These are phyloP conservation scores for Crenichthys baileyi DNA, from an alignment of 2,797 vertebrate genomes.

Conservation along the genomic window DNA sequence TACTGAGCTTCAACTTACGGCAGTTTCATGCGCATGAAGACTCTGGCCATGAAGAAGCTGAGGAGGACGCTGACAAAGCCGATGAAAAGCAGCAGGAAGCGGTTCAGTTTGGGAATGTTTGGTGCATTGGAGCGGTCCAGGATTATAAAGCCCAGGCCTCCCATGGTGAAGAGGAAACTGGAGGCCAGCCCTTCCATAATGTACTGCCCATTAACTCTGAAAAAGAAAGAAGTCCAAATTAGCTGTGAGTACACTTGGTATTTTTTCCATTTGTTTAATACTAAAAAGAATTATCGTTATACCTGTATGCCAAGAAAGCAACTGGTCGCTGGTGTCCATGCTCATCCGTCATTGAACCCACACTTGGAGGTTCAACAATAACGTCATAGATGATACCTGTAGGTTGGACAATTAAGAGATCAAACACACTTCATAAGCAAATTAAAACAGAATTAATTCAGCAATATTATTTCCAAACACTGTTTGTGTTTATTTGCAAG, in stretches of 20 bases:
- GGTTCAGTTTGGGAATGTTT: conserved; percentile 98
- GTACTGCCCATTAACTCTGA: conserved; percentile 97
- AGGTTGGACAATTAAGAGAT: not conserved
- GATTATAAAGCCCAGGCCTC: conserved; percentile 98
- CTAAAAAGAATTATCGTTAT: not conserved
- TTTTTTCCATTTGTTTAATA: no score
- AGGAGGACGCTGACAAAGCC: conserved; percentile 97
- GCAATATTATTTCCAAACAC: no score
- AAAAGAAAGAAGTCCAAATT: conserved; percentile 8
- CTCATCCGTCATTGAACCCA: conserved; percentile 98
- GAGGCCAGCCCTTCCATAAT: conserved; percentile 99
- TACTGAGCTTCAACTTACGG: conserved; percentile 86
- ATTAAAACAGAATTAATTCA: no score
- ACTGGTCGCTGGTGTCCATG: conserved; percentile 98
- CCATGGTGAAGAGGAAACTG: conserved; percentile 99
- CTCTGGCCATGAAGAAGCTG: conserved; percentile 99
- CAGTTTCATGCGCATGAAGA: conserved; percentile 99
- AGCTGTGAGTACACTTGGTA: rapidly evolving
- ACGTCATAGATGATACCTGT: conserved; percentile 98
- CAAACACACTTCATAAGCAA: not conserved
- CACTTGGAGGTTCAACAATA: conserved; percentile 97
- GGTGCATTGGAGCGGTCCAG: conserved; percentile 97
- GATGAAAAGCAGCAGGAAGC: conserved; percentile 97
- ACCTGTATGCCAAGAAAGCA: conserved; percentile 98
- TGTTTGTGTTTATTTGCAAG: no score